A percentile compares a stretch with the other conserved stretches of the same genome.
These are phyloP conservation scores for Panopea generosa DNA, from an alignment of 2,888 invertebrate species.

Conservation along the genomic window DNA sequence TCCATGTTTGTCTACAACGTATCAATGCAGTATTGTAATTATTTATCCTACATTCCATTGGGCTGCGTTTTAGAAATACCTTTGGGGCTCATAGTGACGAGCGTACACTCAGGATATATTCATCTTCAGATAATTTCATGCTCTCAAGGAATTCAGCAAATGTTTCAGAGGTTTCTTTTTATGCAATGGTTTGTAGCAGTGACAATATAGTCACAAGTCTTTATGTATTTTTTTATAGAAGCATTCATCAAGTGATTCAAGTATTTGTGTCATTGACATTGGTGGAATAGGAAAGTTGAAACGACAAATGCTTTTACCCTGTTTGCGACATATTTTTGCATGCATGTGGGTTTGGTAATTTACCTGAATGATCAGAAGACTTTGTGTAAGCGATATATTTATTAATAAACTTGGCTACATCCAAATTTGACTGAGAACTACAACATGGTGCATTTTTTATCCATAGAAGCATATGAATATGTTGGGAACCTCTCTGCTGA, in stretches of 20 bases:
- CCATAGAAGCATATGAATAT: constrained; percentile 31
- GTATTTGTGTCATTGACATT: constrained; percentile 28
- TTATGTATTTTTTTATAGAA: not conserved
- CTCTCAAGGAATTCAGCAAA: constrained; percentile 9
- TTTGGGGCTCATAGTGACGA: constrained; percentile 3
- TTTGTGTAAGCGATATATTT: constrained; percentile 19
- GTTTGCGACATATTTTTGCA: constrained; percentile 33
- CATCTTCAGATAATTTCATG: not conserved
- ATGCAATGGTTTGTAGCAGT: too few relatives aligned
- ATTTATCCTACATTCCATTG: constrained; percentile 46
- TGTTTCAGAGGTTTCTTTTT: not conserved
- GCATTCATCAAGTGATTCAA: constrained; percentile 15
- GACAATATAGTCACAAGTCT: too few relatives aligned
- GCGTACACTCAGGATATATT: constrained; percentile 1
- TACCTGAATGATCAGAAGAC: constrained; percentile 7
- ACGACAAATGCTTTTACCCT: constrained; percentile 24
- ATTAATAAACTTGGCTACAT: constrained; percentile 11
- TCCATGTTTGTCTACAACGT: too few relatives aligned
- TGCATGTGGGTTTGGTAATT: not conserved
- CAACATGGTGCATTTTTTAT: constrained; percentile 18
- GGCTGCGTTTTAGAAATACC: constrained; percentile 1
- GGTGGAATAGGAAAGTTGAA: constrained; percentile 44
- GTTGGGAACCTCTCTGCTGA: constrained; percentile 26
- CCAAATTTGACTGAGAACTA: constrained; percentile 2
- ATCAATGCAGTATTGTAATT: constrained; percentile 48